Evolutionary conservation across 2,797 vertebrate species (phyloP).

Genomic region (Miichthys miiuy): DNA sequence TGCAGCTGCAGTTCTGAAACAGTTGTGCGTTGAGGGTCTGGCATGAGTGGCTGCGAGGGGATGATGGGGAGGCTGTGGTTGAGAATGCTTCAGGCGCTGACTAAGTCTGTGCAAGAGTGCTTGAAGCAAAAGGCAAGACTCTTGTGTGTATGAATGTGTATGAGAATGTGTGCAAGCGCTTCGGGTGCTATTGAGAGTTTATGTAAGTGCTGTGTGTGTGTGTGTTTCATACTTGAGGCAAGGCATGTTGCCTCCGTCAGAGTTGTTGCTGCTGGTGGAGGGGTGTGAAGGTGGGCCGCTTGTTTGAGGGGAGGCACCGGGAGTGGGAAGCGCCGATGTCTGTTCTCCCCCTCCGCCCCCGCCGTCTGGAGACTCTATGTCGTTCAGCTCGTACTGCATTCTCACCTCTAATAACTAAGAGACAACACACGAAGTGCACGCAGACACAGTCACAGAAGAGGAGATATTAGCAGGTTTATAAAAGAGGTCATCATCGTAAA

Average conservation of each 20-base stretch:
- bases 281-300: slow-evolving; percentile 92
- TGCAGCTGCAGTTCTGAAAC: slow-evolving; percentile 58
- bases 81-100: slow-evolving; percentile 68
- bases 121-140: slow-evolving; percentile 71
- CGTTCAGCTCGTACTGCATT: slow-evolving; percentile 94
- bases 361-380: slow-evolving; percentile 92
- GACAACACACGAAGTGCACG: slow-evolving; percentile 39
- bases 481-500: background rate
- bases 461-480: background rate
- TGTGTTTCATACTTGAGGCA: slow-evolving; percentile 92
- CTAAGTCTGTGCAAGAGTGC: slow-evolving; percentile 68
- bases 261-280: slow-evolving; percentile 97
- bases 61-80: slow-evolving; percentile 57
- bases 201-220: slow-evolving; percentile 28
- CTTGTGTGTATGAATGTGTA: slow-evolving; percentile 37
- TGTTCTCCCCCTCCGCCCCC: slow-evolving; percentile 87
- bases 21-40: slow-evolving; percentile 49
- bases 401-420: slow-evolving; percentile 94
- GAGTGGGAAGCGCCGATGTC: slow-evolving; percentile 89
- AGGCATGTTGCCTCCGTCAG: slow-evolving; percentile 96
- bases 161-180: slow-evolving; percentile 33
- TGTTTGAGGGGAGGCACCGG: slow-evolving; percentile 91
- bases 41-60: slow-evolving; percentile 52
- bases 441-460: slow-evolving; percentile 6
- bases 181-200: slow-evolving; percentile 35